A percentile compares a stretch with the other conserved stretches of the same genome.
Conservation (phyloP, 2,113 vertebrate genomes). For the Eclectus roratus region DNA sequence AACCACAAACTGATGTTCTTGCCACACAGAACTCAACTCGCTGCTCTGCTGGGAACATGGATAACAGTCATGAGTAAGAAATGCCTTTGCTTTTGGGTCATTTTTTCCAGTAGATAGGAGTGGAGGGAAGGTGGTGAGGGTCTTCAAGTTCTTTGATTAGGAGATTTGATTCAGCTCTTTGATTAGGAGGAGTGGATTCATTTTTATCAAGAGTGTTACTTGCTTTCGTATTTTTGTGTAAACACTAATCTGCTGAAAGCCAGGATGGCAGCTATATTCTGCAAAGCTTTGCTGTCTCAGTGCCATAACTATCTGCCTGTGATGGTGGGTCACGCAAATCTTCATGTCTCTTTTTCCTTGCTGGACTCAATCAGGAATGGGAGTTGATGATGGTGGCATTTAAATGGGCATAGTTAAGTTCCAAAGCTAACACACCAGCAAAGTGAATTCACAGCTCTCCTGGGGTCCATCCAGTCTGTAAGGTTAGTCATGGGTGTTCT, state of each 20-base stretch:
- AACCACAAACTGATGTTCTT: not conserved
- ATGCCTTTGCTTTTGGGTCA: not conserved
- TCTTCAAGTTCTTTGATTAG: not conserved
- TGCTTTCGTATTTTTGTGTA: not conserved
- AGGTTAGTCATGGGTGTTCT: not conserved
- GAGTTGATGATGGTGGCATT: not conserved
- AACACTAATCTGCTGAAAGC: not conserved
- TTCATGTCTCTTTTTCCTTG: not conserved
- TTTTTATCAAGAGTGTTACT: not conserved
- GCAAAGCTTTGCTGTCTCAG: not conserved
- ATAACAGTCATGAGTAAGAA: not conserved
- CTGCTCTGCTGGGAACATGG: not conserved
- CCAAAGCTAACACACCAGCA: not conserved
- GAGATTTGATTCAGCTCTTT: not conserved
- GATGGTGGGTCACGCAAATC: not conserved
- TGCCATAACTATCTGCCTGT: not conserved
- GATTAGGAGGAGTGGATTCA: not conserved
- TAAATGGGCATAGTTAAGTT: not conserved
- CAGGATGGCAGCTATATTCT: not conserved
- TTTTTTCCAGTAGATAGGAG: not conserved
- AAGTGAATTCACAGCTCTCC: not conserved
- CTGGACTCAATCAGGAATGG: accelerated
- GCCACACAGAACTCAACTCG: not conserved
- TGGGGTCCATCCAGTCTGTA: not conserved
- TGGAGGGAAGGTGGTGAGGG: accelerated